Conservation (phyloP, 37 sponge, comb jelly and placozoan genomes). For the Agelas oroides region DNA sequence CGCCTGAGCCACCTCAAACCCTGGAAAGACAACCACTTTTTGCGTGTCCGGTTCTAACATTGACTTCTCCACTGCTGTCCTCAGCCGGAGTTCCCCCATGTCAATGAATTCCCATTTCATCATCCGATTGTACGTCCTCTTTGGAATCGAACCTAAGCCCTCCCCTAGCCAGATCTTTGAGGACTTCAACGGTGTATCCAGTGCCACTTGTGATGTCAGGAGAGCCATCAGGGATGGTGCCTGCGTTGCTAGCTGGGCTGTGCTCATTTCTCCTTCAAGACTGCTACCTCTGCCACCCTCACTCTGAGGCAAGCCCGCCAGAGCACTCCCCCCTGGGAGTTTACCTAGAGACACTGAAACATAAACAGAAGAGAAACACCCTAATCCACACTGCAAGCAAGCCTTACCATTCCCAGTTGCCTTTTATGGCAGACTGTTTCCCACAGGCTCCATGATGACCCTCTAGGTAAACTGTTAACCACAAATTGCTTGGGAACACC, state of each 20-base stretch:
- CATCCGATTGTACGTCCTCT: background rate
- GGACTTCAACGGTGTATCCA: background rate
- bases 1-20: background rate
- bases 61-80: slow-evolving; percentile 1
- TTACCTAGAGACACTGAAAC: background rate
- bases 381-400: no score
- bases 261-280: no score
- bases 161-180: slow-evolving; percentile 21
- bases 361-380: no score
- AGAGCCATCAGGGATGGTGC: background rate
- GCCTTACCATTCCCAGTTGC: no score
- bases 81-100: slow-evolving; percentile 17
- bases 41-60: background rate
- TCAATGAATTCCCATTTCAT: slow-evolving; percentile 18
- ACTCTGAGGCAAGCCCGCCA: background rate
- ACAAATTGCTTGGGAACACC: no score
- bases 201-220: background rate
- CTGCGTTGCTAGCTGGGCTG: background rate
- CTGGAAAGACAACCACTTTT: slow-evolving; percentile 16
- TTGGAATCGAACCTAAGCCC: slow-evolving; percentile 10
- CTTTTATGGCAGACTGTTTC: no score
- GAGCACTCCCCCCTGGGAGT: background rate
- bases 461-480: no score
- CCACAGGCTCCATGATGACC: no score
- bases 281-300: no score